phyloP scores from a whole-genome alignment of 2,888 invertebrate species.

The Lochmaea capreae region DNA sequence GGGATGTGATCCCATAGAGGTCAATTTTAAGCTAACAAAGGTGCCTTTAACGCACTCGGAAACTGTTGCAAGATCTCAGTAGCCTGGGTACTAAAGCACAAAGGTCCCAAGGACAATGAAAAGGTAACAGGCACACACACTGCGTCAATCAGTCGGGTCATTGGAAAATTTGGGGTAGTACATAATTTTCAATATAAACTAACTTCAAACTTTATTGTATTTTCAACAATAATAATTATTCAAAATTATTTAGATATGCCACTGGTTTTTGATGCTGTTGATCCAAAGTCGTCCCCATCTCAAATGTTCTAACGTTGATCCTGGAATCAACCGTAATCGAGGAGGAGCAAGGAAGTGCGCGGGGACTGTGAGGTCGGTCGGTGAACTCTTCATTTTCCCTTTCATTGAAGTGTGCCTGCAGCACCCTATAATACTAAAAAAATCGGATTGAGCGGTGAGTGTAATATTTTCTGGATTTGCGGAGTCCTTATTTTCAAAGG shows the following conservation, averaged over 20 bases:
- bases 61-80: no score
- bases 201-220: background rate
- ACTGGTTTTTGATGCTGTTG: slow-evolving; percentile 24
- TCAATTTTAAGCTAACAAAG: no score
- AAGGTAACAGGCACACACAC: no score
- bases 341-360: slow-evolving; percentile 18
- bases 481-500: background rate
- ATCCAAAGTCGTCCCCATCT: slow-evolving; percentile 33
- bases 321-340: slow-evolving; percentile 35
- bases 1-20: no score
- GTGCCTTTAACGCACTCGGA: no score
- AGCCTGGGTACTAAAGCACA: no score
- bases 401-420: slow-evolving; percentile 21
- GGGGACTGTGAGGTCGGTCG: slow-evolving; percentile 32
- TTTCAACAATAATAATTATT: background rate
- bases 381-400: slow-evolving; percentile 32
- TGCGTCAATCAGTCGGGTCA: no score
- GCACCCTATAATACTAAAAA: slow-evolving; percentile 20
- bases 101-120: no score
- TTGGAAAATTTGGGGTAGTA: no score
- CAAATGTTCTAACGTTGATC: slow-evolving; percentile 42
- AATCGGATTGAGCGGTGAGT: background rate
- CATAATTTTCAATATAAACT: no score
- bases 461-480: slow-evolving; percentile 11
- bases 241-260: background rate